Evolutionary conservation across 2,113 vertebrate genomes (phyloP), one percentile per base, ranked within the genome.

Genomic region (Ciconia maguari): DNA sequence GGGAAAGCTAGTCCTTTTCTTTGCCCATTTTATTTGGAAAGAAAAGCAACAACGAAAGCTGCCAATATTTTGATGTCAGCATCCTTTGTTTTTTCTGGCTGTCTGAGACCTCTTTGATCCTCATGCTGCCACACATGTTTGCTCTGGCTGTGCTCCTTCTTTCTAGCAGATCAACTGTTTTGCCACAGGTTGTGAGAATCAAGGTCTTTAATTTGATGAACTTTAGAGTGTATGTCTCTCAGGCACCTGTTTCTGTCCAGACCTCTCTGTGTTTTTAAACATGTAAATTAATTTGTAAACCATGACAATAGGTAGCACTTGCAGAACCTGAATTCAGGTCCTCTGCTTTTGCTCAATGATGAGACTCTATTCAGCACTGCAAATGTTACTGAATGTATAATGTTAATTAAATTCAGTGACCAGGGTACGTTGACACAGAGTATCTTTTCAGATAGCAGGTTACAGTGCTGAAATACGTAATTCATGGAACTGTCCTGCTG

Each of bases 51-150:
- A 61, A 42, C 62, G 89, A 82, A 88, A 89, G 79, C 89, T 95
- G 96, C 97, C 96, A 97, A 64, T 90, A 89, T 96, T 97, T 97
- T 96, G 87, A 93, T 96, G 95, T 96, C 93, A 91, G 94, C 87
- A 85, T 90, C 77, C 94, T 96, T 96, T 97, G 87, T 94, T 93
- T 96, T 96, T 93, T 78, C 90, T 96, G 94, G 91, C 74, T 97
- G 91, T 97, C 72, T 87, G 74, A 87, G 88, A 87, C 91, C 88
- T 93, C 93, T 95, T 92, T 95, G 88, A 96, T 97, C 87, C 66
- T 91, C 16, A 1, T 58, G 81, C 75, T 96, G 93, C 94, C 88
- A 93, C 68, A 93, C 87, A 85, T 72, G 66, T 95, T 96, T 94
- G 82, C 82, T 93, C 91, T 97, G 95, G 77, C 83, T 62, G 9